A percentile compares a stretch with the other conserved stretches of the same genome.
phyloP scores from a whole-genome alignment of 2,797 vertebrate genomes.

The Choloepus didactylus region DNA sequence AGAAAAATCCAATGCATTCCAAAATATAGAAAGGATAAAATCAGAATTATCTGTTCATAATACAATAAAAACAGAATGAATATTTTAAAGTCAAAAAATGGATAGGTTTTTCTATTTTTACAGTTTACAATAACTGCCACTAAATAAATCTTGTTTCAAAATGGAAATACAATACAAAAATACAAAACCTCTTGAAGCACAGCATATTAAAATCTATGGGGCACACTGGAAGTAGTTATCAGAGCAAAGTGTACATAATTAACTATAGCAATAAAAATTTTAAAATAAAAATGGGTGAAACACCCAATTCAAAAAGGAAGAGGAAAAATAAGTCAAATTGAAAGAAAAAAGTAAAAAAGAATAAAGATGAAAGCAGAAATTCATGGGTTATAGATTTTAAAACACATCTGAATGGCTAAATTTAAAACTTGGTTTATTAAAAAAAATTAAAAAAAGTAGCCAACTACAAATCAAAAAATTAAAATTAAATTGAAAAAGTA shows the following conservation, averaged over 20 bases:
- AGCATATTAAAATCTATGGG: not conserved
- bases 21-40: not conserved
- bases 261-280: not conserved
- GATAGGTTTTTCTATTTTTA: not conserved
- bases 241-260: not conserved
- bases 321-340: not conserved
- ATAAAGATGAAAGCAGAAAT: not conserved
- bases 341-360: rapidly evolving
- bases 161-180: not conserved
- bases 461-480: not conserved
- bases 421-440: not conserved
- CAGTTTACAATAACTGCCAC: not conserved
- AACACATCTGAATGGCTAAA: not conserved
- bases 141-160: not conserved
- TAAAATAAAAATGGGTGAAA: not conserved
- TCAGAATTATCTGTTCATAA: not conserved
- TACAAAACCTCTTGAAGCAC: not conserved
- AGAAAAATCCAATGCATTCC: not conserved
- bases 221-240: not conserved
- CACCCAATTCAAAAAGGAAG: not conserved
- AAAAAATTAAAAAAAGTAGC: not conserved
- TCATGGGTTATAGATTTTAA: not conserved
- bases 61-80: not conserved
- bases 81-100: not conserved
- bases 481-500: not conserved